Evolutionary conservation across 2,113 vertebrate genomes (phyloP), one percentile per base, ranked within the genome.

Genomic region (Sylvilagus bachmani): DNA sequence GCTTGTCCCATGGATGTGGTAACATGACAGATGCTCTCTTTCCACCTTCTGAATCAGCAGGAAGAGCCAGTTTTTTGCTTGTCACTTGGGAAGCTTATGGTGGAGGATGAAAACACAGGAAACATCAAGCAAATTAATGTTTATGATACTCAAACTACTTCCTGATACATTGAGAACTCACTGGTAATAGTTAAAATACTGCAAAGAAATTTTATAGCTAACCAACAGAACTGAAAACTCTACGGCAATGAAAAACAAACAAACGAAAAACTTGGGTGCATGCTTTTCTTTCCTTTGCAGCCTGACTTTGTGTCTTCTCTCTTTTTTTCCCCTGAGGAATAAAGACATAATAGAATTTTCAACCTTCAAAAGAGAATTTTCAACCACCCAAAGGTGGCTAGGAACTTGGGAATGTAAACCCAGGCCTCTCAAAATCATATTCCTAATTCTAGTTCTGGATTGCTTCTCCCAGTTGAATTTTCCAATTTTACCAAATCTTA

Each of bases 231-330:
- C 10, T 49, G 17, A 31, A 88, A 69, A 80, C 81, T 77, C 27
- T 36, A 44, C n/a, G 31, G 83, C 51, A 86, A 86, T 44, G n/a
- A 84, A 36, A 93, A 88, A n/a, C 55, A 62, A 86, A 93, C 44
- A 44, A 44, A 38, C 38, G 5, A 38, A 44, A 44, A 44, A 6
- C 44, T 44, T 44, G 4, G 16, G 58, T 53, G 14, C 10, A 69
- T 25, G 11, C 22, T 31, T 49, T 16, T 29, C 33, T 22, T 49
- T 11, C 84, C 70, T 69, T 21, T 74, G 31, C n/a, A 92, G 53
- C 22, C 19, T 80, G 25, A n/a, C 87, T 95, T 64, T 82, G 64
- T 24, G 2, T 27, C 58, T 74, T 80, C 58, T 61, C 19, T 64
- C 24, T 55, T 90, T 92, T 94, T 66, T 66, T 44, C 5, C 12